Percentiles rank a stretch among this genome's conserved stretches.
These are phyloP conservation scores for Myiopsitta monachus DNA, from an alignment of 2,113 vertebrate species.

Conservation along the genomic window DNA sequence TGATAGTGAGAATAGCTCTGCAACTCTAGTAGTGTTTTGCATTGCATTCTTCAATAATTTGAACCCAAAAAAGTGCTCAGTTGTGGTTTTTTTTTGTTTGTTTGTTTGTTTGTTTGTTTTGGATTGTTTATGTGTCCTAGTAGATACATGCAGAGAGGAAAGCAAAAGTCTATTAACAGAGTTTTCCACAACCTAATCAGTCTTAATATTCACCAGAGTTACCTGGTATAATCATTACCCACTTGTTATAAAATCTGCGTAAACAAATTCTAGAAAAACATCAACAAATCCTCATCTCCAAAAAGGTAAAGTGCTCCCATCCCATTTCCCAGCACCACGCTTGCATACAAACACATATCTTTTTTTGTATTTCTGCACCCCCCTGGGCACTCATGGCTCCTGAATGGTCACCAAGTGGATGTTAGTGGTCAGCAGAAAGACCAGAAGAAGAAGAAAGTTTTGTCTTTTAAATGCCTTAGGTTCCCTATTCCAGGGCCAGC, in stretches of 20 bases:
- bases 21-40: neutral
- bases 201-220: conserved; percentile 15
- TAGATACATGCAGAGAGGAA: neutral
- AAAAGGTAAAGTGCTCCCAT: neutral
- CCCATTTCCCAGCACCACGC: fast-evolving
- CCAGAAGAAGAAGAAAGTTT: neutral
- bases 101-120: no score
- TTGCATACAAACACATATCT: neutral
- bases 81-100: neutral
- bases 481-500: neutral
- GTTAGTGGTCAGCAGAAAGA: neutral
- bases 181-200: neutral
- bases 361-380: neutral
- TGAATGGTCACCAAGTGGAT: neutral
- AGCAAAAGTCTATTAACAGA: neutral
- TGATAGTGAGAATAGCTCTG: neutral
- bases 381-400: neutral
- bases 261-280: conserved; percentile 19
- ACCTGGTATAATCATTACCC: conserved; percentile 22
- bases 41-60: neutral
- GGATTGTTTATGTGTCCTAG: neutral
- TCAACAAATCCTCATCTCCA: conserved; percentile 28
- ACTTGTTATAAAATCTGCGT: neutral
- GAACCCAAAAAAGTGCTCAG: neutral
- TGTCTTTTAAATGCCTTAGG: neutral